Evolutionary conservation across 2,888 invertebrate species (phyloP).

Genomic region (Callyntrura sp.): DNA sequence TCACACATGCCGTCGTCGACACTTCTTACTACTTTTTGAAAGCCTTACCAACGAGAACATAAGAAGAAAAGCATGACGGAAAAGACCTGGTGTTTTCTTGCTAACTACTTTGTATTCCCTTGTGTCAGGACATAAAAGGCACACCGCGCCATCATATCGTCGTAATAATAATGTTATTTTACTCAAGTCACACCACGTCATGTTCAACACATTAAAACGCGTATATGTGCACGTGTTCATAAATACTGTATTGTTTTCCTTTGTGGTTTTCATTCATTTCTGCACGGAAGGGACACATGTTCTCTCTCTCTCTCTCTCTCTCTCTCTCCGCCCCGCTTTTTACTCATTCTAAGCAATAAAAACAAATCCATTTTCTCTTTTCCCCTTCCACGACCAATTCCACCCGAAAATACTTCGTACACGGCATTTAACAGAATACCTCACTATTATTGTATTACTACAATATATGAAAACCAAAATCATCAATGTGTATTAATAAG

Average conservation of each 20-base stretch:
- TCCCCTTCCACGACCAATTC: too few species aligned
- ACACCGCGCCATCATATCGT: constrained; percentile 12
- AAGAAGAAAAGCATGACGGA: neutral
- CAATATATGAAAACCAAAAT: too few species aligned
- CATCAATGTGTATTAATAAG: too few species aligned
- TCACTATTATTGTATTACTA: too few species aligned
- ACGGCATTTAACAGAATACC: too few species aligned
- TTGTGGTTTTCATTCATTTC: constrained; percentile 18
- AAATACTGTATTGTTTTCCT: constrained; percentile 7
- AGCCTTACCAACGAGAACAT: neutral
- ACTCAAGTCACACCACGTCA: constrained; percentile 19
- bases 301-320: neutral
- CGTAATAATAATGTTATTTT: constrained; percentile 25
- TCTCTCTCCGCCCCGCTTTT: neutral
- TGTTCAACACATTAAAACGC: constrained; percentile 10
- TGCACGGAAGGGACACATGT: neutral
- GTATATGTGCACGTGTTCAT: neutral
- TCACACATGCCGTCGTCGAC: neutral
- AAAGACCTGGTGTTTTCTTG: constrained; percentile 4
- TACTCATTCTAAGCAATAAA: neutral
- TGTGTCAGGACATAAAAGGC: constrained; percentile 17
- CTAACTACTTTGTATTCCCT: constrained; percentile 7
- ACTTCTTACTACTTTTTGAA: neutral
- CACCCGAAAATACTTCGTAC: too few species aligned
- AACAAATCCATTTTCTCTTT: neutral